phyloP scores from a whole-genome alignment of 2,113 vertebrate species.

The Carassius gibelio region DNA sequence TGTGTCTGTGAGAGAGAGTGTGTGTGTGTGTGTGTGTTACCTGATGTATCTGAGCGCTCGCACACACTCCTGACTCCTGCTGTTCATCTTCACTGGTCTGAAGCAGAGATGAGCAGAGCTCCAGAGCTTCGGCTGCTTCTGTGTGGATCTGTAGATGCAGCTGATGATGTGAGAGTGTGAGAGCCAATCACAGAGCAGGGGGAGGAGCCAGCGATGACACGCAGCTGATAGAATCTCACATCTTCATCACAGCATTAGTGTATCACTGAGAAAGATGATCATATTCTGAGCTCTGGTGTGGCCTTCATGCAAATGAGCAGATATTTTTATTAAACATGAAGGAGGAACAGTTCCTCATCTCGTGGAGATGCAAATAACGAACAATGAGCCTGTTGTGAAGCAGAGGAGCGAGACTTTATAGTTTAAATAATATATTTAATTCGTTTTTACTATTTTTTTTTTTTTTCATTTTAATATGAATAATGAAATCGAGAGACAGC shows the following conservation, averaged over 20 bases:
- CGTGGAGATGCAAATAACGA: neutral
- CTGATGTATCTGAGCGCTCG: neutral
- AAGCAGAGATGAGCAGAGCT: neutral
- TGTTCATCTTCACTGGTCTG: constrained; percentile 41
- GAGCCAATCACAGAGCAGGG: neutral
- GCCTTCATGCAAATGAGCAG: neutral
- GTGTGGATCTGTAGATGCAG: too few relatives aligned
- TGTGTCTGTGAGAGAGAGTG: neutral
- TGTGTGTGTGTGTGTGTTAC: constrained; percentile 2
- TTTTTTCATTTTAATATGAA: too few relatives aligned
- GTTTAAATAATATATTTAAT: too few relatives aligned
- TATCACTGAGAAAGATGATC: neutral
- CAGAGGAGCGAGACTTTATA: neutral
- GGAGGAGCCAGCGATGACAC: too few relatives aligned
- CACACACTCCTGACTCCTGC: constrained; percentile 10
- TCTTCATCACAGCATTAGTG: too few relatives aligned
- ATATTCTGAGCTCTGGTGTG: neutral
- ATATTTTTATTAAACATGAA: neutral
- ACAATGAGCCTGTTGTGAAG: neutral
- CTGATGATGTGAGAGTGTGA: neutral
- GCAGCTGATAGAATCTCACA: neutral
- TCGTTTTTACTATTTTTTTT: too few relatives aligned
- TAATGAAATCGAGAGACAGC: too few relatives aligned
- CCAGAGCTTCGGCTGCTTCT: too few relatives aligned
- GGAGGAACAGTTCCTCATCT: neutral